Conservation (phyloP, 2,113 vertebrate species). For the Telmatochromis brichardi region DNA sequence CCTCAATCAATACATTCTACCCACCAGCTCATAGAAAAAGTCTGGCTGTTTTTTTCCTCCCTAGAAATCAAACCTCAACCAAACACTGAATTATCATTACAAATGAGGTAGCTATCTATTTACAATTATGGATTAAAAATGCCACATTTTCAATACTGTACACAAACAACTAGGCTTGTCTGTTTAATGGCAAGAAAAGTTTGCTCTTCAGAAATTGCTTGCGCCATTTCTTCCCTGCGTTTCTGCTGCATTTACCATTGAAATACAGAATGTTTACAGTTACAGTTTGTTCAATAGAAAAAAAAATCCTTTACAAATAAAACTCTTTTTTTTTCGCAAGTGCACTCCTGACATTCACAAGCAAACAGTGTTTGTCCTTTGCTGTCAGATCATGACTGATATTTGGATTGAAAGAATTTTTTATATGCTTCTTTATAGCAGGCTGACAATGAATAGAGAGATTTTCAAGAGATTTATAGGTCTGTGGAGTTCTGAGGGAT, state of each 20-base stretch:
- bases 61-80: constrained; percentile 57
- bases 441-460: constrained; percentile 62
- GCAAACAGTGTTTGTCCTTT: background rate
- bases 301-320: background rate
- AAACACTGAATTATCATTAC: constrained; percentile 72
- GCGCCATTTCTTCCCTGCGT: background rate
- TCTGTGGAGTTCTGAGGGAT: constrained; percentile 58
- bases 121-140: constrained; percentile 73
- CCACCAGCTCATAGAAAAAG: constrained; percentile 59
- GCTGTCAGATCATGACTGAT: constrained; percentile 5
- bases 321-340: background rate
- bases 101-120: constrained; percentile 63
- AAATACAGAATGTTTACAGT: background rate
- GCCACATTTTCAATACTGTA: constrained; percentile 31
- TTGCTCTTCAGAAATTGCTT: background rate
- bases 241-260: background rate
- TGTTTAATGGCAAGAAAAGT: background rate
- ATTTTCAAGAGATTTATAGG: constrained; percentile 68
- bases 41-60: background rate
- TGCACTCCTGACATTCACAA: background rate
- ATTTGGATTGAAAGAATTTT: constrained; percentile 17
- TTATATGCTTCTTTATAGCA: constrained; percentile 22
- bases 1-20: constrained; percentile 71
- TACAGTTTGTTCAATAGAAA: background rate
- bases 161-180: background rate